Conservation (phyloP, 2,113 vertebrate species). For the Terrapene triunguis region DNA sequence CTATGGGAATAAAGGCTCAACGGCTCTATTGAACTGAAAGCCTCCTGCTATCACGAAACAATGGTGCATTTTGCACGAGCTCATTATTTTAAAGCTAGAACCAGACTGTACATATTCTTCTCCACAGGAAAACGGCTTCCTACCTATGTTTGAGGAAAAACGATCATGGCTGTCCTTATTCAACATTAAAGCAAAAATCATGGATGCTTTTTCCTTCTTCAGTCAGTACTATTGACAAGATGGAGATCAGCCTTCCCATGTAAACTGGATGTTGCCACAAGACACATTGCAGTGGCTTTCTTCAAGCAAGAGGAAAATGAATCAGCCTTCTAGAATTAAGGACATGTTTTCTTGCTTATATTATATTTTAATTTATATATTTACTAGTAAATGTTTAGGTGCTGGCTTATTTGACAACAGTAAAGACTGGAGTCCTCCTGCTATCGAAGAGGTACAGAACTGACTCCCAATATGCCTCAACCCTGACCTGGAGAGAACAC, state of each 20-base stretch:
- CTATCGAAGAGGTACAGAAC: background rate
- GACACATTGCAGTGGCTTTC: conserved; percentile 24
- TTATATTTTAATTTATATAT: conserved; percentile 67
- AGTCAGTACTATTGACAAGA: conserved; percentile 74
- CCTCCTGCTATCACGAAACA: background rate
- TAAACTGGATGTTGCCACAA: conserved; percentile 5
- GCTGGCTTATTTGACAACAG: background rate
- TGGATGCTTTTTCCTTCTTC: conserved; percentile 57
- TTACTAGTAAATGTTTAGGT: conserved; percentile 17
- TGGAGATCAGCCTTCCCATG: background rate
- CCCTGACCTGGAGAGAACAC: conserved; percentile 18
- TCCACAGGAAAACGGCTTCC: conserved; percentile 79
- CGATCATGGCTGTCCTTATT: conserved; percentile 72
- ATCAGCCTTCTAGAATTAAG: background rate
- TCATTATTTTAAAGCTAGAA: background rate
- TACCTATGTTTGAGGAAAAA: conserved; percentile 77
- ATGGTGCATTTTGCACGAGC: fast-evolving
- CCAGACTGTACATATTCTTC: background rate
- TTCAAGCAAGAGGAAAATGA: conserved; percentile 29
- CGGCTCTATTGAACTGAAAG: background rate
- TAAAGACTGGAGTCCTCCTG: conserved; percentile 13
- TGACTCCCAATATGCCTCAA: background rate
- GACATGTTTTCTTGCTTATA: background rate
- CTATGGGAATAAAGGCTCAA: background rate
- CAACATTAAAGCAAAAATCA: conserved; percentile 64